Percentiles rank a stretch among this genome's conserved stretches.
These are phyloP conservation scores for Andrena hattorfiana DNA, from an alignment of 2,888 invertebrate species.

Conservation along the genomic window DNA sequence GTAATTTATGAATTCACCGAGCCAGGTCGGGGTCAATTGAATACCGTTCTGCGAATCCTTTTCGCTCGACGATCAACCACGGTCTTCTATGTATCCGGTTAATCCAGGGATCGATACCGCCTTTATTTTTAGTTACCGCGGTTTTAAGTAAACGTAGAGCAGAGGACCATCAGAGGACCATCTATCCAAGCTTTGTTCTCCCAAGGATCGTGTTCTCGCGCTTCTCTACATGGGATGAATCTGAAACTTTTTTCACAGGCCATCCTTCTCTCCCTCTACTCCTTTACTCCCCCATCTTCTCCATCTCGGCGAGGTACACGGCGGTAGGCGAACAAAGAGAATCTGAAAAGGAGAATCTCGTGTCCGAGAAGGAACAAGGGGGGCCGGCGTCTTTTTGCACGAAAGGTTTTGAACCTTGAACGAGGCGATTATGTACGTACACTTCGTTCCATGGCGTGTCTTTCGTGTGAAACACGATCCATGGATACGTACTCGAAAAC, in stretches of 20 bases:
- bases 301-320: constrained; percentile 19
- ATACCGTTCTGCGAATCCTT: constrained; percentile 2
- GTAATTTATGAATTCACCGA: constrained; percentile 21
- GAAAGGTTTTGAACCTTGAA: constrained; percentile 22
- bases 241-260: constrained; percentile 32
- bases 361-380: constrained; percentile 23
- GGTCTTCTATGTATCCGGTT: not conserved
- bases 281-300: not conserved
- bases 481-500: not conserved
- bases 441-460: not conserved
- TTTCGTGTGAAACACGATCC: not conserved
- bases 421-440: constrained; percentile 6
- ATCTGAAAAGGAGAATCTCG: constrained; percentile 38
- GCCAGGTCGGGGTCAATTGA: constrained; percentile 14
- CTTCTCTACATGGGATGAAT: constrained; percentile 18
- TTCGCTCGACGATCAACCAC: not conserved
- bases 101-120: not conserved
- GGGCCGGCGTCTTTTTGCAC: constrained; percentile 20
- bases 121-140: not conserved
- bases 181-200: constrained; percentile 3
- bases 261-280: not conserved
- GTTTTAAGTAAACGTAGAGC: not conserved
- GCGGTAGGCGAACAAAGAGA: constrained; percentile 39
- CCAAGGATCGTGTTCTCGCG: constrained; percentile 28
- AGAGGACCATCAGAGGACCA: not conserved